Evolutionary conservation across 2,113 vertebrate species (phyloP).

Genomic region (Atlantisia rogersi): DNA sequence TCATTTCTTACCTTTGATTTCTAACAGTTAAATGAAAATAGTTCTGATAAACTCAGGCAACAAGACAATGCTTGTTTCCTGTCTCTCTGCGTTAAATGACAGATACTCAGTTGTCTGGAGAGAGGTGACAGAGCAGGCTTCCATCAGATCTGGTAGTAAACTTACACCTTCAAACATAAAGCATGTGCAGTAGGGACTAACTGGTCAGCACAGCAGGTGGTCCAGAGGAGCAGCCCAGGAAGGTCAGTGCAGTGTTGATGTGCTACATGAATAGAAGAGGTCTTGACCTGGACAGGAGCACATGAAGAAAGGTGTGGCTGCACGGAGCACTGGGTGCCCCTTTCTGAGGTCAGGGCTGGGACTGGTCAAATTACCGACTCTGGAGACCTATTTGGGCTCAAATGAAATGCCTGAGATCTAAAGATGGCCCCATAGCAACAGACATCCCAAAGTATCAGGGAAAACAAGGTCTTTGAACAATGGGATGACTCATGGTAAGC

Average conservation of each 20-base stretch:
- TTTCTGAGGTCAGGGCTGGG: not conserved
- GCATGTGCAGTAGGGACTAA: not conserved
- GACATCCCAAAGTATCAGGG: not conserved
- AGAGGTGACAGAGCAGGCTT: not conserved
- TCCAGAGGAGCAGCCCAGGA: not conserved
- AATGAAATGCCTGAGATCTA: not conserved
- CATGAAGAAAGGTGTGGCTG: not conserved
- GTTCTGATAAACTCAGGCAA: not conserved
- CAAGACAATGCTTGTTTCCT: not conserved
- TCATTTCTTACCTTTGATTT: not conserved
- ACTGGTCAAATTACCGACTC: not conserved
- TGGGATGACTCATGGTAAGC: not conserved
- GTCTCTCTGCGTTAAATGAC: not conserved
- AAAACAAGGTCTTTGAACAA: not conserved
- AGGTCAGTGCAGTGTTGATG: not conserved
- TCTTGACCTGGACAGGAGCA: not conserved
- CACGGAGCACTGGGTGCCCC: rapidly evolving
- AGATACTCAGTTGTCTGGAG: not conserved
- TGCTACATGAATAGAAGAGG: not conserved
- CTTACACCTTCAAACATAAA: not conserved
- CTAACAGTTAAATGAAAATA: not conserved
- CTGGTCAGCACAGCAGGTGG: not conserved
- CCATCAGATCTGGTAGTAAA: not conserved
- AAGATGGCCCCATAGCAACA: not conserved
- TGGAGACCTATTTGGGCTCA: not conserved